Evolutionary conservation across 1,140 invertebrate species (phyloP).

Genomic region (Bicyclus anynana): DNA sequence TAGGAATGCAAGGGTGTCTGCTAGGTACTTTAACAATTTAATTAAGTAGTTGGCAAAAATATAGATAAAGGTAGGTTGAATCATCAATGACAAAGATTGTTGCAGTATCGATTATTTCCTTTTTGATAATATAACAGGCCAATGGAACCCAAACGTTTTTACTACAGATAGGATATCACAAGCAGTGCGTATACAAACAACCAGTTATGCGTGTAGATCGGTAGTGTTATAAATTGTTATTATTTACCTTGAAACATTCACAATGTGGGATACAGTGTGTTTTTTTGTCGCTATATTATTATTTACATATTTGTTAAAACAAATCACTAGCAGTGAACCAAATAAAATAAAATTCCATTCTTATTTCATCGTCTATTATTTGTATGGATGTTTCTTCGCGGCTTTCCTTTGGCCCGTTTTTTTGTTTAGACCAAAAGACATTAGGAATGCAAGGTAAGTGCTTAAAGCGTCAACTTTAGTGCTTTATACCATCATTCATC

Average conservation of each 20-base stretch:
- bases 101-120: no score
- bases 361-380: slow-evolving; percentile 43
- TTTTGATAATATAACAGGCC: no score
- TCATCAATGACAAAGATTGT: no score
- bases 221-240: background rate
- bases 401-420: slow-evolving; percentile 54
- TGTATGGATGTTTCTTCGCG: slow-evolving; percentile 32
- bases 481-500: no score
- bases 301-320: slow-evolving; percentile 38
- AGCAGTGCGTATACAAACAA: slow-evolving; percentile 3
- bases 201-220: background rate
- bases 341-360: slow-evolving; percentile 50
- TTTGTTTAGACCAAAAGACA: slow-evolving; percentile 47
- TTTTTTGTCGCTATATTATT: slow-evolving; percentile 34
- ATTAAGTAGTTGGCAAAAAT: no score
- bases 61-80: no score
- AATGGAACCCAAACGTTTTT: slow-evolving; percentile 3
- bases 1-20: no score
- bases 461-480: no score
- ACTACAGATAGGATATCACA: background rate
- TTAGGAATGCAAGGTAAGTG: slow-evolving; percentile 56
- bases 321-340: slow-evolving; percentile 40
- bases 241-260: slow-evolving; percentile 5
- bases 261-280: slow-evolving; percentile 47
- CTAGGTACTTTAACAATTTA: no score